phyloP scores from a whole-genome alignment of 2,888 invertebrate species.

The Euphydryas editha region DNA sequence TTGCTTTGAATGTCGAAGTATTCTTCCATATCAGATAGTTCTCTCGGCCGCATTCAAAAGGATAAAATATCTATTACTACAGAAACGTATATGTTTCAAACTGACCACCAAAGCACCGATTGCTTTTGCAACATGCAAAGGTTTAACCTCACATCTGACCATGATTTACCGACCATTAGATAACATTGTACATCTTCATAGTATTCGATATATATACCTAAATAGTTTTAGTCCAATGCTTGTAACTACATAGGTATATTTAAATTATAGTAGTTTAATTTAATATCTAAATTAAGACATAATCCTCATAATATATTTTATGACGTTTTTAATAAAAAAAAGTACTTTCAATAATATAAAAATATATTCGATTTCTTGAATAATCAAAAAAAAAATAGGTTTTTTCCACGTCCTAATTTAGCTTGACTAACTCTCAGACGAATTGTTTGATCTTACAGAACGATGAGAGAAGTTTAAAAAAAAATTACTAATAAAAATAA shows the following conservation, averaged over 20 bases:
- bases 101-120: conserved; percentile 40
- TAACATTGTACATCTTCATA: background rate
- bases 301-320: too few relatives aligned
- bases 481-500: too few relatives aligned
- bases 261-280: too few relatives aligned
- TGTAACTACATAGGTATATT: background rate
- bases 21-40: conserved; percentile 42
- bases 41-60: conserved; percentile 39
- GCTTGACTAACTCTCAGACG: too few relatives aligned
- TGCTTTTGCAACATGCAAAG: conserved; percentile 41
- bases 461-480: too few relatives aligned
- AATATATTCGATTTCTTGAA: too few relatives aligned
- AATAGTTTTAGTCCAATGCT: background rate
- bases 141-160: conserved; percentile 32
- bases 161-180: conserved; percentile 18
- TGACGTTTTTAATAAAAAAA: too few relatives aligned
- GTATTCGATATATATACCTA: background rate
- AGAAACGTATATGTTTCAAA: conserved; percentile 33
- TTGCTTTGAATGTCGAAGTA: conserved; percentile 40
- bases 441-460: too few relatives aligned
- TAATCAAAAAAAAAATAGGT: too few relatives aligned
- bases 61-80: conserved; percentile 42
- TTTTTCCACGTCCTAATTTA: too few relatives aligned
- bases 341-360: too few relatives aligned
- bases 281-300: too few relatives aligned